Evolutionary conservation across 2,888 invertebrate species (phyloP), one percentile per base, ranked within the genome.

Genomic region (Calameuta filiformis): DNA sequence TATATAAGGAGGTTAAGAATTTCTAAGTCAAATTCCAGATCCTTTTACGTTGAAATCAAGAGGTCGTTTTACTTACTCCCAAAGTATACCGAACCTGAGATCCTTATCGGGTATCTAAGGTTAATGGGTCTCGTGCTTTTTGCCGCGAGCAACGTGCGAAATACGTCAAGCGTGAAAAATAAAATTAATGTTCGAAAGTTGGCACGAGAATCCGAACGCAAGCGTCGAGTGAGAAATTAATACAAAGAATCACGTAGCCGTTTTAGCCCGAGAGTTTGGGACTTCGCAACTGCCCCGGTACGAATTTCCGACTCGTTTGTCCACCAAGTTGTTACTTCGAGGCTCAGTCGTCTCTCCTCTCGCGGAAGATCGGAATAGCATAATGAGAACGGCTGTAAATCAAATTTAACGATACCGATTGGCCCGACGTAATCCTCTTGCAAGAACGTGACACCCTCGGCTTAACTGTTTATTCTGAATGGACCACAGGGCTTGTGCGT

Each of bases 361-460:
- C 56, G 56, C 56, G 9, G 1, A 30, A 33, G 6, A 71, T n/a
- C 15, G 34, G 1, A 71, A 71, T 71, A 31, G 34, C 71, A 4
- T 71, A 71, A 71, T 31, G 12, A 71, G 33, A 34, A 73, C 73
- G 78, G 73, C 76, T 76, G 77, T 82, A 81, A 81, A 82, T 82
- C 81, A 81, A 82, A 82, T 82, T 81, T 78, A 81, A 82, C 81
- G 81, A 81, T 71, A 77, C 76, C 79, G 75, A 81, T 75, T 75
- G 77, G 73, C 68, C 78, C 73, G 75, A 23, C 74, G 68, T 81
- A 80, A 81, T 79, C 81, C 79, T 79, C 79, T 75, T 73, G 33
- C 81, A 76, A 75, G 34, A 56, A 56, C 56, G 56, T 56, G 56
- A 56, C 23, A 56, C 56, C 56, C 56, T 9, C 6, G 23, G 56